Percentiles rank a stretch among this genome's conserved stretches.
Conservation (phyloP, 1,140 invertebrate genomes). For the Ceratoteleas bidentatus region DNA sequence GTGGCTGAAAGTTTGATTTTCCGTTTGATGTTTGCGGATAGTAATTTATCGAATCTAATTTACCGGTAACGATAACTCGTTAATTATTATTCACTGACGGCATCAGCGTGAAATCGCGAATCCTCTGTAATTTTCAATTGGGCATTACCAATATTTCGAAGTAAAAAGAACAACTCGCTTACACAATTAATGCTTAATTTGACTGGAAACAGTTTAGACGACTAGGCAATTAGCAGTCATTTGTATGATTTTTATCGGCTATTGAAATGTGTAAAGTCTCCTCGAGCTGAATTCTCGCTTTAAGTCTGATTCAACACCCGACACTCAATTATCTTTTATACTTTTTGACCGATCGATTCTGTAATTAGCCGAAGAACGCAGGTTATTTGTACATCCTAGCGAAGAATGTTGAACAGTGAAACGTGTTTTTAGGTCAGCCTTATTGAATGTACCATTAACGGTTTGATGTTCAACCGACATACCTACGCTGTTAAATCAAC, state of each 20-base stretch:
- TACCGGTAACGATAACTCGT: too few relatives aligned
- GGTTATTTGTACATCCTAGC: conserved; percentile 14
- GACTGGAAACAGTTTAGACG: not conserved
- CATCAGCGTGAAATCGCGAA: too few relatives aligned
- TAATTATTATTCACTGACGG: too few relatives aligned
- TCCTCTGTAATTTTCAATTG: too few relatives aligned
- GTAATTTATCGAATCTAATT: too few relatives aligned
- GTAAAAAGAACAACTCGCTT: too few relatives aligned
- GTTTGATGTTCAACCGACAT: conserved; percentile 4
- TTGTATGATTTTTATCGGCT: too few relatives aligned
- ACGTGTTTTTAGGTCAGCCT: conserved; percentile 17
- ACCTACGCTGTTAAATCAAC: conserved; percentile 2
- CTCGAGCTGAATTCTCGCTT: not conserved
- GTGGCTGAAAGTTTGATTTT: too few relatives aligned
- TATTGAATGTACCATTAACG: conserved; percentile 18
- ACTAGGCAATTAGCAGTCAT: too few relatives aligned
- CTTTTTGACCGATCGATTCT: conserved; percentile 16
- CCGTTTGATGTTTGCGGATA: too few relatives aligned
- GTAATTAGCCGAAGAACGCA: conserved; percentile 18
- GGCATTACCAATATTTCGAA: too few relatives aligned
- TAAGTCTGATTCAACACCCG: conserved; percentile 3
- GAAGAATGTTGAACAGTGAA: conserved; percentile 8
- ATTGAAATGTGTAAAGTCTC: not conserved
- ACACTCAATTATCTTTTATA: conserved; percentile 21
- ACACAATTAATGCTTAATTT: too few relatives aligned